Base-by-base conservation (phyloP, 2,888 invertebrate genomes). In the Dicycla oo region DNA sequence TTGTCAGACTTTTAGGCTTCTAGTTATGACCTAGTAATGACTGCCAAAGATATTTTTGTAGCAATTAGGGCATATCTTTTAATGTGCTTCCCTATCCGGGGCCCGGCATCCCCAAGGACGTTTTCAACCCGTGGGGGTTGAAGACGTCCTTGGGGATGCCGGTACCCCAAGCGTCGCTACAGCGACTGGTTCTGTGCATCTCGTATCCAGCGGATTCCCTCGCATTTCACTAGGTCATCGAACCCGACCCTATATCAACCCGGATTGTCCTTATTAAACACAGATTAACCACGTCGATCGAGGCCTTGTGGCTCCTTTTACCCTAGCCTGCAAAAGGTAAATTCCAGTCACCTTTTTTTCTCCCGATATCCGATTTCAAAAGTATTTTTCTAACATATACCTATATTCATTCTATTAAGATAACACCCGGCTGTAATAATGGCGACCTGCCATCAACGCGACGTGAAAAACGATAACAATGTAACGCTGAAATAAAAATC, bases 401-500 rank as follows among this genome's bases (percentile, higher is more conserved):
- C 40, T 34, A 26, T 49, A 64, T 53, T 71, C 38, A 45, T 60
- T 18, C 38, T 69, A 43, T 65, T 64, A 67, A 64, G 57, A 79
- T 82, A 80, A 83, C 53, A 69, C 34, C 45, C 13, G 15, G 34
- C 70, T 64, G 40, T 69, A 66, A 72, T 69, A 68, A 75, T 51
- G 54, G 45, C 26, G 8, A 1, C 49, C 45, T 38, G 65, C 74
- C 80, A 51, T 64, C 68, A 66, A 70, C 43, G 62, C 51, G 54
- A 83, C 69, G 58, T 75, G 64, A 83, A 73, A 83, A 81, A 73
- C 70, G 76, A 82, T 83, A 73, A 66, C 61, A 65, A 75, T 30
- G 51, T 18, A 49, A 62, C 62, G 49, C 15, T 23, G 56, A 47
- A 69, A 80, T 72, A 72, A 84, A 81, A 70, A 77, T 66, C 65